Percentiles rank a stretch among this genome's conserved stretches.
Evolutionary conservation across 2,888 invertebrate genomes (phyloP).

Genomic region (Odontothrips loti): DNA sequence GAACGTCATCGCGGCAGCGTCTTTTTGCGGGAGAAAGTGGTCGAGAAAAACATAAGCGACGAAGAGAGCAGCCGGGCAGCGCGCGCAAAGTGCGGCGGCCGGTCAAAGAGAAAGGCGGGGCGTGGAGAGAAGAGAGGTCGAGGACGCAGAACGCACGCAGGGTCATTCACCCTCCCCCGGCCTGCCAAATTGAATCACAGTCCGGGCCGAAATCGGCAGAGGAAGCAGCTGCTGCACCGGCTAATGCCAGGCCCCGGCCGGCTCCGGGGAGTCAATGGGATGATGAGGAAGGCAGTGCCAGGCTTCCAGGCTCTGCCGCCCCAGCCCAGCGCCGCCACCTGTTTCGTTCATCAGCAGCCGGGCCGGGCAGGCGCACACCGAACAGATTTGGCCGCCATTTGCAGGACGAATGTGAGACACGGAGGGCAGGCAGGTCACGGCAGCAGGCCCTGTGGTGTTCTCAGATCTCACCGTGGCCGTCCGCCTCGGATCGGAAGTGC

Average conservation of each 20-base stretch:
- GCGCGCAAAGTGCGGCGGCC: not conserved
- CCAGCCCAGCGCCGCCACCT: not conserved
- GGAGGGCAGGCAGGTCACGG: not conserved
- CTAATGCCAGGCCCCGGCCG: not conserved
- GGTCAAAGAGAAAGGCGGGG: not conserved
- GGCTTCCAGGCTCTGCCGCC: not conserved
- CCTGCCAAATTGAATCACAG: not conserved
- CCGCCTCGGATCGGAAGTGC: too few relatives aligned
- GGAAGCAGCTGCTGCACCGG: conserved; percentile 9
- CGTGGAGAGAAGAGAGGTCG: too few relatives aligned
- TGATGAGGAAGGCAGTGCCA: not conserved
- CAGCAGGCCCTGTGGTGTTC: too few relatives aligned
- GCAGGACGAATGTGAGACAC: not conserved
- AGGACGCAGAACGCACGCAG: too few relatives aligned
- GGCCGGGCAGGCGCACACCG: too few relatives aligned
- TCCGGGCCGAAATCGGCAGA: not conserved
- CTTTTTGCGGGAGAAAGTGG: too few relatives aligned
- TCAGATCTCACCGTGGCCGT: too few relatives aligned
- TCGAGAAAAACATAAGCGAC: too few relatives aligned
- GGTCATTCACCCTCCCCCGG: not conserved
- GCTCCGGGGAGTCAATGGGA: not conserved
- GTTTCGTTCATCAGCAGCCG: not conserved
- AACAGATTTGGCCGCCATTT: too few relatives aligned
- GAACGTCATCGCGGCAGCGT: too few relatives aligned
- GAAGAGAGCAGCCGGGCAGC: not conserved